A percentile compares a stretch with the other conserved stretches of the same genome.
Conservation (phyloP, 2,113 vertebrate genomes). For the Siniperca knerii region DNA sequence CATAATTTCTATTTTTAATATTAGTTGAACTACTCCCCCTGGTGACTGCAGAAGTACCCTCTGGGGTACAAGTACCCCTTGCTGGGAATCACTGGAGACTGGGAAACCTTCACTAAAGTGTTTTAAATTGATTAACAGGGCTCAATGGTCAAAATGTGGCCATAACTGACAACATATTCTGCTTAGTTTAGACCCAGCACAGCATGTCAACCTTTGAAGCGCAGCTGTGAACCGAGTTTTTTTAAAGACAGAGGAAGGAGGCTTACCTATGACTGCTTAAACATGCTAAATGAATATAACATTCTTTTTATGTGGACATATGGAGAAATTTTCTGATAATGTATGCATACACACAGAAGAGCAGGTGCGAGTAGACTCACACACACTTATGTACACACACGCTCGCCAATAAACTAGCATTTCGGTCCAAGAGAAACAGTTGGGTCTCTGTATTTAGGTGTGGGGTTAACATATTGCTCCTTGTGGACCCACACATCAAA, state of each 20-base stretch:
- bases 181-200: slow-evolving; percentile 56
- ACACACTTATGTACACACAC: slow-evolving; percentile 13
- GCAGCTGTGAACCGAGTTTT: slow-evolving; percentile 78
- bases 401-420: slow-evolving; percentile 26
- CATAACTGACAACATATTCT: slow-evolving; percentile 79
- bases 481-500: slow-evolving; percentile 61
- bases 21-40: background rate
- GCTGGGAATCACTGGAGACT: background rate
- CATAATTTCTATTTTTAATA: background rate
- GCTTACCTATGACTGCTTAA: slow-evolving; percentile 10
- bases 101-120: background rate
- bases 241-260: slow-evolving; percentile 37
- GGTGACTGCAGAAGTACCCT: background rate
- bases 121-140: slow-evolving; percentile 26
- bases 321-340: slow-evolving; percentile 18
- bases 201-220: slow-evolving; percentile 83
- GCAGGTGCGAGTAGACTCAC: slow-evolving; percentile 33
- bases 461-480: slow-evolving; percentile 59
- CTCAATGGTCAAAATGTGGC: slow-evolving; percentile 49
- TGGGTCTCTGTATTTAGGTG: slow-evolving; percentile 55
- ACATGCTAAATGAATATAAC: slow-evolving; percentile 32
- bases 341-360: slow-evolving; percentile 9
- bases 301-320: slow-evolving; percentile 12
- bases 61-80: background rate
- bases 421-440: slow-evolving; percentile 39